Conservation (phyloP, 2,888 invertebrate species). For the Gastrophysa polygoni region DNA sequence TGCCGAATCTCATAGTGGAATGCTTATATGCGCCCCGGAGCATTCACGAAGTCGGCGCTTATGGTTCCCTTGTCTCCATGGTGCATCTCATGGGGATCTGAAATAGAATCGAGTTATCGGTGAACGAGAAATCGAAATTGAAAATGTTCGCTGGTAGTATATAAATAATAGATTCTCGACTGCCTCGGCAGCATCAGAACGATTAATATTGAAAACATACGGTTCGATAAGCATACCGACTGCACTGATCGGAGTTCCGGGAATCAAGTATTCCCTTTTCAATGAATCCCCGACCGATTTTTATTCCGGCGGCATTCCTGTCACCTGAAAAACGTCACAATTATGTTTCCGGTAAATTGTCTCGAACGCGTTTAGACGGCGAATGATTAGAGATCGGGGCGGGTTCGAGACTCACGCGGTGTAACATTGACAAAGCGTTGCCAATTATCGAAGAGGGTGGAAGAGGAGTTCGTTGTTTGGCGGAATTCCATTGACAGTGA, state of each 20-base stretch:
- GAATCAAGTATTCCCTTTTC: conserved; percentile 31
- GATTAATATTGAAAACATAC: too few species aligned
- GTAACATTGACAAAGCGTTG: conserved; percentile 32
- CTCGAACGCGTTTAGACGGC: conserved; percentile 17
- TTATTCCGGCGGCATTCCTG: conserved; percentile 28
- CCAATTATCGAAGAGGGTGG: conserved; percentile 33
- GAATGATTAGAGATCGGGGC: conserved; percentile 25
- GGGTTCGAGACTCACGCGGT: conserved; percentile 28
- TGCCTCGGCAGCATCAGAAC: too few species aligned
- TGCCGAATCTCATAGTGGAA: too few species aligned
- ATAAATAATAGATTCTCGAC: too few species aligned
- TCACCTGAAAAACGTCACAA: conserved; percentile 32
- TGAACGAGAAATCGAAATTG: too few species aligned
- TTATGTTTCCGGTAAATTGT: conserved; percentile 25
- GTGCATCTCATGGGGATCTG: too few species aligned
- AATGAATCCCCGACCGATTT: conserved; percentile 31
- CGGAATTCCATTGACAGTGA: conserved; percentile 29
- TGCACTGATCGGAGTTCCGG: not conserved
- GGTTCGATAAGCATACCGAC: too few species aligned
- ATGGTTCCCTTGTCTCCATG: too few species aligned
- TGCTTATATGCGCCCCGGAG: too few species aligned
- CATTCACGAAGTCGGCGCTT: too few species aligned
- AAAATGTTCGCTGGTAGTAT: too few species aligned
- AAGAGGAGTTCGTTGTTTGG: conserved; percentile 31
- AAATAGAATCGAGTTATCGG: too few species aligned